These are phyloP conservation scores for Malurus alboscapulatus DNA, from an alignment of 2,113 vertebrate species.

Conservation along the genomic window DNA sequence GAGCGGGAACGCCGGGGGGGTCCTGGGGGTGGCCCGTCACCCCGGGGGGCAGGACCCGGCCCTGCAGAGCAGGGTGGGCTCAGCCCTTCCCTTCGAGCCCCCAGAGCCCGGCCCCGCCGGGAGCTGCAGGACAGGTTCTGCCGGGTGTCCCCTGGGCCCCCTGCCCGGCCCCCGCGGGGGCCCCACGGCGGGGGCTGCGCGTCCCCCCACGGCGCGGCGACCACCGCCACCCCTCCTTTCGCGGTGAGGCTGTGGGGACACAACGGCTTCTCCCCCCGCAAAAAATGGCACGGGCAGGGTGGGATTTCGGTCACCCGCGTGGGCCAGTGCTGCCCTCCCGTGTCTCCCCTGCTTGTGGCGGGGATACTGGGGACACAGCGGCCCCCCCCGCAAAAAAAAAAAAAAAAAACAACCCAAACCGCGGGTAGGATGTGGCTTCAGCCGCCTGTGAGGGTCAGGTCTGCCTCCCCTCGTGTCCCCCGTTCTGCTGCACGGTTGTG, in stretches of 20 bases:
- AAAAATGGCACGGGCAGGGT: background rate
- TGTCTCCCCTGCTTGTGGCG: background rate
- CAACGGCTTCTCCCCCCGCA: background rate
- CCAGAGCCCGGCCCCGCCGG: background rate
- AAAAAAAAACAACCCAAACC: background rate
- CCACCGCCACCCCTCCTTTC: background rate
- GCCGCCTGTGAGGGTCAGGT: background rate
- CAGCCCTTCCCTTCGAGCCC: background rate
- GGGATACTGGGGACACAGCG: background rate
- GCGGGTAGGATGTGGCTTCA: background rate
- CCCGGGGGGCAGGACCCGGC: background rate
- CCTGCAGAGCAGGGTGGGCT: background rate
- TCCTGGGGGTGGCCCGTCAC: background rate
- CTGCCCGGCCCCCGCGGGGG: background rate
- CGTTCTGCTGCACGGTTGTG: background rate
- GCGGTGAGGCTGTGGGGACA: rapidly evolving
- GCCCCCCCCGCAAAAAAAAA: background rate
- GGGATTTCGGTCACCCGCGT: background rate
- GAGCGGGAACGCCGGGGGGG: rapidly evolving
- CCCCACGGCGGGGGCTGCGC: background rate
- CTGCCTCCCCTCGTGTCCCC: background rate
- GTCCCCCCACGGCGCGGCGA: background rate
- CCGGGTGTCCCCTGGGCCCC: background rate
- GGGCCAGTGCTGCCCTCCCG: background rate
- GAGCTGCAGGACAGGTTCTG: conserved; percentile 27